Conservation (phyloP, 1,140 invertebrate genomes). For the Trichonephila clavipes region DNA sequence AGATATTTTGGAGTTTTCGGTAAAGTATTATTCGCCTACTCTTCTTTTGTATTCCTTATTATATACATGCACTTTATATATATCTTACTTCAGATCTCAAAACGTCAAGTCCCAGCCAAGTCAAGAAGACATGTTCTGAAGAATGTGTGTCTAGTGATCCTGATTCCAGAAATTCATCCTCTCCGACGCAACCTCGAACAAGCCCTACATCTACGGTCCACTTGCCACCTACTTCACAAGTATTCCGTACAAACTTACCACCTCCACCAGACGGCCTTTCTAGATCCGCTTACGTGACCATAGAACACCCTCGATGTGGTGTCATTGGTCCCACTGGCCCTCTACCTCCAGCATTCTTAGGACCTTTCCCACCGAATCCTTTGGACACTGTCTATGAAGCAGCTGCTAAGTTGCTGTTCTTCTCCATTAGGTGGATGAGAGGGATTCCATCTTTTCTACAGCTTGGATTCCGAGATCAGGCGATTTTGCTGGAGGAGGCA, state of each 20-base stretch:
- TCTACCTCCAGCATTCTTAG: constrained; percentile 51
- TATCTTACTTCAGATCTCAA: constrained; percentile 28
- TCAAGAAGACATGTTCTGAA: constrained; percentile 7
- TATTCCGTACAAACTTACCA: not conserved
- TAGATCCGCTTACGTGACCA: not conserved
- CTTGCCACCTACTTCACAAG: not conserved
- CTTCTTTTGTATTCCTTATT: not conserved
- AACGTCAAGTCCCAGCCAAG: not conserved
- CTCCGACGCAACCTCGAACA: constrained; percentile 34
- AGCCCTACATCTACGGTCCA: constrained; percentile 63
- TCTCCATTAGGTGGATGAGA: constrained; percentile 89
- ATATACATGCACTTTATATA: not conserved
- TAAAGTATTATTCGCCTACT: no score
- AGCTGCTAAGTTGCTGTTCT: constrained; percentile 88
- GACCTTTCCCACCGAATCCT: constrained; percentile 81
- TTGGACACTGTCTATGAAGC: constrained; percentile 85
- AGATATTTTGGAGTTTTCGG: no score
- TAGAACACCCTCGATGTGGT: constrained; percentile 50
- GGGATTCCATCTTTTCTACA: constrained; percentile 88
- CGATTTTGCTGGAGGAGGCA: constrained; percentile 87
- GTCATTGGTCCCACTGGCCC: not conserved
- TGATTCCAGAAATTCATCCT: constrained; percentile 50
- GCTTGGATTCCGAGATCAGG: constrained; percentile 87
- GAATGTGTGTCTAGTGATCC: constrained; percentile 53
- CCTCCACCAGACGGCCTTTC: not conserved